Evolutionary conservation across 2,888 invertebrate genomes (phyloP).

Genomic region (Nematopogon swammerdamellus): DNA sequence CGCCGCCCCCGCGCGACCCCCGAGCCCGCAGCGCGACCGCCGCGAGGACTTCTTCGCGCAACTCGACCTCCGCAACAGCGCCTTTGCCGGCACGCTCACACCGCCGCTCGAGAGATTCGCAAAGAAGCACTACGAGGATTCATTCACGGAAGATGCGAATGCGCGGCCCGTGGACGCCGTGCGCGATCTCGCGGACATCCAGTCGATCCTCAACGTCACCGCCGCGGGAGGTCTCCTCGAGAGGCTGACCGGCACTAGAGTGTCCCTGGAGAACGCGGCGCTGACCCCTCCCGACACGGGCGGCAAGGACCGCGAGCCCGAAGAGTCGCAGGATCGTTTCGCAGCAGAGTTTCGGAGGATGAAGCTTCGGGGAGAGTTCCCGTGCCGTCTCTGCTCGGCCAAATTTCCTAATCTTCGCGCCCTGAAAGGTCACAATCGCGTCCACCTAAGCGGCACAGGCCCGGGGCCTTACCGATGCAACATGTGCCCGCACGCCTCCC

Average conservation of each 20-base stretch:
- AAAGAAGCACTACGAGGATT: constrained; percentile 38
- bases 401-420: constrained; percentile 87
- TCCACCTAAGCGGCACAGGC: constrained; percentile 74
- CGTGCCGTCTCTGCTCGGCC: constrained; percentile 84
- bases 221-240: constrained; percentile 65
- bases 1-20: constrained; percentile 29
- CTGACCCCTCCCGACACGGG: constrained; percentile 43
- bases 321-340: constrained; percentile 80
- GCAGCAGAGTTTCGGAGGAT: constrained; percentile 84
- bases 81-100: constrained; percentile 48
- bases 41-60: constrained; percentile 81
- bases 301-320: constrained; percentile 37
- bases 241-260: constrained; percentile 52
- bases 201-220: constrained; percentile 77
- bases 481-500: constrained; percentile 85
- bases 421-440: constrained; percentile 86
- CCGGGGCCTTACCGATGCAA: constrained; percentile 87
- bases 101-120: constrained; percentile 43
- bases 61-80: constrained; percentile 71
- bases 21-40: constrained; percentile 56
- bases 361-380: constrained; percentile 87
- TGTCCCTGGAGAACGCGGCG: constrained; percentile 37
- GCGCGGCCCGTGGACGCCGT: constrained; percentile 51
- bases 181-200: constrained; percentile 82
- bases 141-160: constrained; percentile 32